Percentiles rank a stretch among this genome's conserved stretches.
Evolutionary conservation across 92 coral and sea anemone species (phyloP).

Genomic region (Zoanthus solanderi): DNA sequence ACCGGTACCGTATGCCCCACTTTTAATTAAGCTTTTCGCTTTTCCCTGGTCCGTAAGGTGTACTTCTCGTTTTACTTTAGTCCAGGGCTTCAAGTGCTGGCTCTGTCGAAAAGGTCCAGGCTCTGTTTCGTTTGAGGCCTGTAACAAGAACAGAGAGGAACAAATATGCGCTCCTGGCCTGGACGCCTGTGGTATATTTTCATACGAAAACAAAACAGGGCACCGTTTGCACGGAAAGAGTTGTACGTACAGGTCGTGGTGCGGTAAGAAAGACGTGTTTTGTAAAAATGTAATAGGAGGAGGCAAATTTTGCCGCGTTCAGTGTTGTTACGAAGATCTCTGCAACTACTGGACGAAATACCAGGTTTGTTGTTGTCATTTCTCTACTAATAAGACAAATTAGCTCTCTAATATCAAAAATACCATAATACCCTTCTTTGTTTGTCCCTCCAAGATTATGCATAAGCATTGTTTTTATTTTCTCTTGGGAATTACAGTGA

Average conservation of each 20-base stretch:
- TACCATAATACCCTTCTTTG: too few species aligned
- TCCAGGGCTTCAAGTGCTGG: conserved; percentile 30
- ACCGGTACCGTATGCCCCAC: too few species aligned
- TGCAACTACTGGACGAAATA: conserved; percentile 42
- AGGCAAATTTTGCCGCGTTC: conserved; percentile 31
- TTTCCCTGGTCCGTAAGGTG: too few species aligned
- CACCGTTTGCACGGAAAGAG: conserved; percentile 44
- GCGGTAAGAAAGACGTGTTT: conserved; percentile 23
- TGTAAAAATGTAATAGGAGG: conserved; percentile 33
- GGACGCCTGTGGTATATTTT: conserved; percentile 47
- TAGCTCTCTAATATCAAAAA: too few species aligned
- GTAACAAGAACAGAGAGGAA: conserved; percentile 24
- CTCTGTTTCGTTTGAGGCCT: conserved; percentile 41
- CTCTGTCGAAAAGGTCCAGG: conserved; percentile 30
- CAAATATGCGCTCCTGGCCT: background rate
- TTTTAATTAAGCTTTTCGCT: too few species aligned
- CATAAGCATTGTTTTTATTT: too few species aligned
- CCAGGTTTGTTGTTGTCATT: background rate
- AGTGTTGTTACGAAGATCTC: conserved; percentile 34
- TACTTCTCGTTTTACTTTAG: background rate
- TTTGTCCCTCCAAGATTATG: too few species aligned
- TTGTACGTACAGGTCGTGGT: conserved; percentile 34
- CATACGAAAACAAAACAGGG: conserved; percentile 35
- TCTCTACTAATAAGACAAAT: too few species aligned
- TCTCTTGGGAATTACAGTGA: too few species aligned